Percentiles rank a stretch among this genome's conserved stretches.
Conservation (phyloP, 2,797 vertebrate genomes). For the Psittacula derbiana region DNA sequence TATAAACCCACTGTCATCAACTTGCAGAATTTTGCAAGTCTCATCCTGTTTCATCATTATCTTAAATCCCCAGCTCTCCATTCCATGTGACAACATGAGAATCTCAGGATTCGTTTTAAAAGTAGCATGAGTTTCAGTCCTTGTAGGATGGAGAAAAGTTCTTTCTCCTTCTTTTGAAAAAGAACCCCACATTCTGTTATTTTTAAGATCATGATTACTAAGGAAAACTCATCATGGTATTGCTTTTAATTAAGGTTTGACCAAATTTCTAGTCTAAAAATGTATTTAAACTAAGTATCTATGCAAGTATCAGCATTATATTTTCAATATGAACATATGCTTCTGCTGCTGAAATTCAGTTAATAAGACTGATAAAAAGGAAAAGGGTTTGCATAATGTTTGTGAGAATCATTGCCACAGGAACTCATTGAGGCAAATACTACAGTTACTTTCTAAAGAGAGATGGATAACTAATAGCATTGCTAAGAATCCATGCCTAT, state of each 20-base stretch:
- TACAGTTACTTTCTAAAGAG: background rate
- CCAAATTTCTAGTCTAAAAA: background rate
- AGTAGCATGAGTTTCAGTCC: background rate
- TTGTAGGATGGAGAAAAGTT: background rate
- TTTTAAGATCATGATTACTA: background rate
- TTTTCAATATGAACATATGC: background rate
- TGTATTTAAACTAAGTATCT: background rate
- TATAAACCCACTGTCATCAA: background rate
- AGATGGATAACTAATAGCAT: slow-evolving; percentile 36
- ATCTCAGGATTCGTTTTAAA: background rate
- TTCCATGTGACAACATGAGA: background rate
- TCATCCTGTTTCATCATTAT: background rate
- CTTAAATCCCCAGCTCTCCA: background rate
- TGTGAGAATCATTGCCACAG: slow-evolving; percentile 10
- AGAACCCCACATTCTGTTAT: background rate
- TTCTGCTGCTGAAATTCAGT: background rate
- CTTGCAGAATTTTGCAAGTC: background rate
- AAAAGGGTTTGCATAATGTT: slow-evolving; percentile 4
- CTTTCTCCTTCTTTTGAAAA: background rate
- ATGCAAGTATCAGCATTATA: background rate
- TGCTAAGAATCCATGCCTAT: slow-evolving; percentile 38
- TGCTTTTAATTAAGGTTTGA: background rate
- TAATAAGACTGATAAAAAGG: background rate
- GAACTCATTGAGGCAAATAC: background rate
- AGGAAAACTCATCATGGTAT: background rate